Percentiles rank a stretch among this genome's conserved stretches.
These are phyloP conservation scores for Turritopsis dohrnii DNA, from an alignment of 30 jellyfish, hydroid and myxozoan genomes.

Conservation along the genomic window DNA sequence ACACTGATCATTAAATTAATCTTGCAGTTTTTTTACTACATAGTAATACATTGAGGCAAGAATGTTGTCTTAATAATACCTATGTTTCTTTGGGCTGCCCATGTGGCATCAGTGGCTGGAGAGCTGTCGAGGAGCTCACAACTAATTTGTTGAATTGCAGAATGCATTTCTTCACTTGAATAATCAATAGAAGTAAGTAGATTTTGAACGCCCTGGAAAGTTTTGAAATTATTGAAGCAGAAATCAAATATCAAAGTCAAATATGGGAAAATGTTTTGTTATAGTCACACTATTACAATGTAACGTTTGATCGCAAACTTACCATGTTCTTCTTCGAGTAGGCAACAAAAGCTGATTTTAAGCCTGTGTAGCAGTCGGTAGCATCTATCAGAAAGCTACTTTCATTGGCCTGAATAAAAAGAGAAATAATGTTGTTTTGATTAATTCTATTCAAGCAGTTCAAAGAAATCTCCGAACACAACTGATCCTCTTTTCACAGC, in stretches of 20 bases:
- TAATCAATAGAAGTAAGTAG: conserved; percentile 1
- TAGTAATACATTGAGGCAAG: no score
- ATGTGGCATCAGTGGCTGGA: conserved; percentile 93
- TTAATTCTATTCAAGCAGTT: no score
- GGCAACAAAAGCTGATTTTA: conserved; percentile 41
- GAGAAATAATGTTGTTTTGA: no score
- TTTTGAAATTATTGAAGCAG: no score
- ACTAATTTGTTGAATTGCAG: conserved; percentile 55
- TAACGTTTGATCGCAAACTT: neutral
- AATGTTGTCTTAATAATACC: conserved; percentile 34
- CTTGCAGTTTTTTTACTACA: no score
- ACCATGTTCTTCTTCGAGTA: conserved; percentile 46
- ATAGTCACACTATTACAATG: neutral
- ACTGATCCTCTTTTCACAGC: no score
- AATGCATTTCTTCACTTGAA: conserved; percentile 28
- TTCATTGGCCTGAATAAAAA: neutral
- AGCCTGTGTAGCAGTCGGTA: conserved; percentile 23
- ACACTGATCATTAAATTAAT: no score
- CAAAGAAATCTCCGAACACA: no score
- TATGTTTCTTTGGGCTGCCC: conserved; percentile 68
- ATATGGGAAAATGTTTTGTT: no score
- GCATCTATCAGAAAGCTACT: neutral
- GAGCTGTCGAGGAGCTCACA: conserved; percentile 58
- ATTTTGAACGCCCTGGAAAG: neutral
- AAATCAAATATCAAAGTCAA: no score